Evolutionary conservation across 2,797 vertebrate genomes (phyloP).

Genomic region (Danio albolineatus): DNA sequence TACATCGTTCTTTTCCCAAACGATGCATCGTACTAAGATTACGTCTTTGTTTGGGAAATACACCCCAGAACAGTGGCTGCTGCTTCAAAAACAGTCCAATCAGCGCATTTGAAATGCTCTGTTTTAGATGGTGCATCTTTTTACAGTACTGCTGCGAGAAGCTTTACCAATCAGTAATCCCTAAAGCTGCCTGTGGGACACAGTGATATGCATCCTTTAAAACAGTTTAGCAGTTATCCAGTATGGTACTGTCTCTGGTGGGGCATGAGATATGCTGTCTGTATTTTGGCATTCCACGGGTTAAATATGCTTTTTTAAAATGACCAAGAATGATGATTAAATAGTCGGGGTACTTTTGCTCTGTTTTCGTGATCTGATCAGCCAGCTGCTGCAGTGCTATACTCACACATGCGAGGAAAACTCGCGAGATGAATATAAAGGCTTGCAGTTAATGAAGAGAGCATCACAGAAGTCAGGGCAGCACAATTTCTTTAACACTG

Average conservation of each 20-base stretch:
- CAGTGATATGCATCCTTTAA: neutral
- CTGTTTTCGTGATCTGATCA: neutral
- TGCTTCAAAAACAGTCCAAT: neutral
- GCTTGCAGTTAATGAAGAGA: no score
- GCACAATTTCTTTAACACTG: no score
- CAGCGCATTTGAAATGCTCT: neutral
- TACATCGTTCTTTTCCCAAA: no score
- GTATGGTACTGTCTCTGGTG: neutral
- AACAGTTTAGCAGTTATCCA: neutral
- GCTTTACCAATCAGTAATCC: neutral
- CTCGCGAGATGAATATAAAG: no score
- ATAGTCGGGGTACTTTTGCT: neutral
- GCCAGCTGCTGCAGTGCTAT: no score
- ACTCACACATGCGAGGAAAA: no score
- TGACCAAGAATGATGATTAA: neutral
- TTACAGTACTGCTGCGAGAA: neutral
- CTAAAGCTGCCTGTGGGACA: neutral
- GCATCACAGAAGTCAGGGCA: no score
- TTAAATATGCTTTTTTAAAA: neutral
- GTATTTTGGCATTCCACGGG: neutral
- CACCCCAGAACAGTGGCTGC: no score
- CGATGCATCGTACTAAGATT: no score
- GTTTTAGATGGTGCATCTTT: neutral
- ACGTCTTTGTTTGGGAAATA: no score
- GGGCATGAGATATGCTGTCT: neutral